A percentile compares a stretch with the other conserved stretches of the same genome.
Evolutionary conservation across 1,140 invertebrate genomes (phyloP).

Genomic region (Platorchestia sp.): DNA sequence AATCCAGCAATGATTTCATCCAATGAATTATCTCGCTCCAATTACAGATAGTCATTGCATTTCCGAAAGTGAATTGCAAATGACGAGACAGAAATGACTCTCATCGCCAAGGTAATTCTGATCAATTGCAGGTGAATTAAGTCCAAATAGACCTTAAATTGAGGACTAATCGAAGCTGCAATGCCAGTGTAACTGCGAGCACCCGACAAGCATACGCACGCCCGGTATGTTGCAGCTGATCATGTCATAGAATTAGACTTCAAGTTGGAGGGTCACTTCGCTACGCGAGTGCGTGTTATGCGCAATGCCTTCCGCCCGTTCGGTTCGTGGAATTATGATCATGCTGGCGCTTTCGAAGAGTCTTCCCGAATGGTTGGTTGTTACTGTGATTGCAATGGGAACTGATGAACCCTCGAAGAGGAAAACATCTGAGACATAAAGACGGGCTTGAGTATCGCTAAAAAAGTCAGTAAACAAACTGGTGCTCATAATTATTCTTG

Average conservation of each 20-base stretch:
- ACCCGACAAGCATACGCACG: no score
- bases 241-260: neutral
- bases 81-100: neutral
- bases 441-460: no score
- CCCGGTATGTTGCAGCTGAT: neutral
- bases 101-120: neutral
- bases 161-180: neutral
- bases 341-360: no score
- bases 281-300: neutral
- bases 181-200: neutral
- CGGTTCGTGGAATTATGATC: no score
- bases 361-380: no score
- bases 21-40: neutral
- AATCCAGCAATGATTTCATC: neutral
- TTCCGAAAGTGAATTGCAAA: neutral
- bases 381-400: no score
- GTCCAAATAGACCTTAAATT: slow-evolving; percentile 42
- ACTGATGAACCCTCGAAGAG: no score
- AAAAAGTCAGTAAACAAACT: no score
- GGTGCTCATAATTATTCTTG: no score
- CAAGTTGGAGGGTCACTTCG: neutral
- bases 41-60: neutral
- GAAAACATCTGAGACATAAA: no score
- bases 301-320: no score
- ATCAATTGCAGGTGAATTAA: slow-evolving; percentile 37